Evolutionary conservation across 2,888 invertebrate genomes (phyloP), one percentile per base, ranked within the genome.

Genomic region (Aporophyla lueneburgensis): DNA sequence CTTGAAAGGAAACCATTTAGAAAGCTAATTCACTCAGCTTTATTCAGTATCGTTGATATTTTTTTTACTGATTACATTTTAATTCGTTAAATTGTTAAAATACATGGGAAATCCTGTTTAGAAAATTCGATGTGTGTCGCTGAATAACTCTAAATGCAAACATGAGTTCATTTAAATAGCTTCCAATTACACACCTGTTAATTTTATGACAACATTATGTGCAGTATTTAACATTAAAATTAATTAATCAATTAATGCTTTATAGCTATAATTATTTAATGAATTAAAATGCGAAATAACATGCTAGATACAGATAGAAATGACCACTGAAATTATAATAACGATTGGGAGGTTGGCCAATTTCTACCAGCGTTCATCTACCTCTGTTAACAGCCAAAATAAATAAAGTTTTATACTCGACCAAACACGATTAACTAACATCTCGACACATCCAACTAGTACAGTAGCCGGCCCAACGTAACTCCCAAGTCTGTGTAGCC

Each of bases 301-400:
- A 87, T 84, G 82, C 89, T 87, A 63, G 33, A 65, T 75, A 56
- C 75, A 24, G 24, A 16, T 53, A 86, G 86, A 89, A 89, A 86
- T 91, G 89, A 87, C 90, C 85, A 71, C 81, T 91, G 90, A 89
- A 92, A 89, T 92, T 90, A 92, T 91, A 91, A 89, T 91, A 92
- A 91, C 90, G 83, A 88, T 91, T 92, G 91, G 93, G 94, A 94
- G 85, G 85, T 80, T 80, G 67, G 93, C 94, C 93, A 94, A 92
- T 83, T 87, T 81, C 77, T 80, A 83, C 83, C 77, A 79, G 86
- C 85, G 89, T 89, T 86, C 86, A 80, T 84, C 81, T 85, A 89
- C 88, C 88, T 88, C 88, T 89, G 88, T 89, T 92, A 92, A 89
- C 87, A 88, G 93, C 92, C 92, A 92, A 92, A 91, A 92, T 92